These are phyloP conservation scores for Pagrus major DNA, from an alignment of 2,113 vertebrate species.

Conservation along the genomic window DNA sequence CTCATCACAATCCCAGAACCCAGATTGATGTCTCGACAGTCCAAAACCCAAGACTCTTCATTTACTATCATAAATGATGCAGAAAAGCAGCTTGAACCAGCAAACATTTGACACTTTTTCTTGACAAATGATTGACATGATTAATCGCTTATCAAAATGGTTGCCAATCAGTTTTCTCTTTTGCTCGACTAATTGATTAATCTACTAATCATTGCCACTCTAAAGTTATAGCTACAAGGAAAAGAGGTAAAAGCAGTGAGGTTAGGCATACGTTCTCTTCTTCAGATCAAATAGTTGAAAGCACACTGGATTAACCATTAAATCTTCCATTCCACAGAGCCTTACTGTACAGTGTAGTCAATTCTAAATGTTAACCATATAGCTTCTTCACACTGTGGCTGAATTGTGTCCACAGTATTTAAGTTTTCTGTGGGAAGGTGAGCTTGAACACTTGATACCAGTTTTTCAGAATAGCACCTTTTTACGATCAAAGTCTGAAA, in stretches of 20 bases:
- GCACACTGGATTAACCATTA: neutral
- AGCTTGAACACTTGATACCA: neutral
- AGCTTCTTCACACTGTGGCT: neutral
- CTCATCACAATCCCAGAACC: too few relatives aligned
- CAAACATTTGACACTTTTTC: too few relatives aligned
- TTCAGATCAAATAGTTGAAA: neutral
- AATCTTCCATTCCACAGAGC: neutral
- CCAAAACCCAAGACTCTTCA: too few relatives aligned
- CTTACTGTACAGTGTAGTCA: neutral
- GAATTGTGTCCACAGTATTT: neutral
- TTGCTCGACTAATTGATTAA: too few relatives aligned
- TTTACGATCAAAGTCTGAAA: neutral
- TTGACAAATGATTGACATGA: too few relatives aligned
- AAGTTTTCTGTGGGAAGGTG: neutral
- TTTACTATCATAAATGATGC: too few relatives aligned
- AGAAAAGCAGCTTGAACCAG: too few relatives aligned
- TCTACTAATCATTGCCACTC: too few relatives aligned
- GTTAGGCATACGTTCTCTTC: neutral
- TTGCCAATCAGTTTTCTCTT: too few relatives aligned
- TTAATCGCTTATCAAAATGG: too few relatives aligned
- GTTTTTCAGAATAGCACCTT: neutral
- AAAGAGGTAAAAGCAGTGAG: neutral
- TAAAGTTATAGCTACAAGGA: neutral
- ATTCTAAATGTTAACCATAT: neutral
- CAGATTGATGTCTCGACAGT: too few relatives aligned